Evolutionary conservation across 2,113 vertebrate genomes (phyloP), one percentile per base, ranked within the genome.

Genomic region (Natator depressus): DNA sequence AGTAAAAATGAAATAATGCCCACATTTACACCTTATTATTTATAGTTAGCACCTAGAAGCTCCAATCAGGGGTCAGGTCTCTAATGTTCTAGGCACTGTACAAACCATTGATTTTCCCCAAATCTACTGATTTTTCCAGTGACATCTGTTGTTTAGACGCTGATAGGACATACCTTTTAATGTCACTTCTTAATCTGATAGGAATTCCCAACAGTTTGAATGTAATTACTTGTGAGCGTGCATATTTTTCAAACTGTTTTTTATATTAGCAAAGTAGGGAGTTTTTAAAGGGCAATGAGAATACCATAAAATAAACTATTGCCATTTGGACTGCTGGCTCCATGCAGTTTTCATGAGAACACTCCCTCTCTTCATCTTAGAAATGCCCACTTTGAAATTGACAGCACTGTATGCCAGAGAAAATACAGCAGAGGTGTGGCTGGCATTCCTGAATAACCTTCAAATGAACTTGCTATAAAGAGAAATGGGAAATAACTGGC

Each of bases 401-500:
- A 4, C 19, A 19, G 75, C 42, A 29, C 29, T 53, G 25, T 42
- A 84, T 47, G 51, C 55, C 42, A 65, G 80, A 22, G 53, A 76
- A 78, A 69, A 51, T 0, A 4, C 25, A 53, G 51, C 51, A 89
- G 29, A 1, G 0, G 12, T 31, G 31, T 17, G n/a, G 46, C 79
- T 91, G 3, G 0, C 55, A 55, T 38, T 50, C 10, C 49, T 87
- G 42, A 50, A 8, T 16, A 7, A 3, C 17, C 54, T 88, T 69
- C 62, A 76, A 42, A 88, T 47, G 38, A 93, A 22, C 13, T 65
- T 75, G 38, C 84, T 89, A 10, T 19, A 49, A 82, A 89, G 82
- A 57, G 38, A 13, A 42, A 80, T 4, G 24, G 88, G 89, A 76
- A 88, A 35, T 47, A 82, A n/a, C 49, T 85, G 80, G 76, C 5